Percentiles rank a stretch among this genome's conserved stretches.
These are phyloP conservation scores for Drosophila algonquin DNA, from an alignment of 2,888 invertebrate genomes.

Conservation along the genomic window DNA sequence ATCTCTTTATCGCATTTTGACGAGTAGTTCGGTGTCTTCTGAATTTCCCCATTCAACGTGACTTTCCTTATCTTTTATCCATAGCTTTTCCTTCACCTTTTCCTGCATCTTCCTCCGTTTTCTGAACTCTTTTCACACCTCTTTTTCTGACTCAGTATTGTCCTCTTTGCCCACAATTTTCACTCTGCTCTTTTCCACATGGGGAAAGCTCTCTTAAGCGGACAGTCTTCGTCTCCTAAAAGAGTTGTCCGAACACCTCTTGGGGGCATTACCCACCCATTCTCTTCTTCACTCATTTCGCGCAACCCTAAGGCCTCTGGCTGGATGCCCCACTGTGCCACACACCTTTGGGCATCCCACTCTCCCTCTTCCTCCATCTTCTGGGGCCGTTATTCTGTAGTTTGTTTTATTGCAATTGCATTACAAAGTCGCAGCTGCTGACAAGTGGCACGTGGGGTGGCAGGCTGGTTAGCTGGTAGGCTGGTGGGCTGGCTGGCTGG, in stretches of 20 bases:
- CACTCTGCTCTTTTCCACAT: too few species aligned
- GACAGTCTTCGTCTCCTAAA: too few species aligned
- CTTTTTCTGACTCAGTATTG: neutral
- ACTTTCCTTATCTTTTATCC: neutral
- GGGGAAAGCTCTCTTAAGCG: too few species aligned
- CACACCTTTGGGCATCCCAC: neutral
- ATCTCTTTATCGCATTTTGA: neutral
- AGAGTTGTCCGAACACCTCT: too few species aligned
- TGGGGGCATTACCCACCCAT: too few species aligned
- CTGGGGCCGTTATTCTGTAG: conserved; percentile 36
- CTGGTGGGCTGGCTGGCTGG: neutral
- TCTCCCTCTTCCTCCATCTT: neutral
- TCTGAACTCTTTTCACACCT: neutral
- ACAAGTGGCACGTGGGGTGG: conserved; percentile 19
- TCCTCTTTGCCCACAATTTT: too few species aligned
- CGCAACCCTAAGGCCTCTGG: neutral
- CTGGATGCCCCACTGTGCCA: neutral
- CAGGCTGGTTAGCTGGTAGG: neutral
- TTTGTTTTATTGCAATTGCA: conserved; percentile 59
- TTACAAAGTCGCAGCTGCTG: conserved; percentile 53
- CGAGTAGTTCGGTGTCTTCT: neutral
- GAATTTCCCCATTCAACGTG: neutral
- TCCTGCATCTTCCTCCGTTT: neutral
- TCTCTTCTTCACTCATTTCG: neutral
- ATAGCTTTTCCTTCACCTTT: neutral